Evolutionary conservation across 2,797 vertebrate species (phyloP).

Genomic region (Mus caroli): DNA sequence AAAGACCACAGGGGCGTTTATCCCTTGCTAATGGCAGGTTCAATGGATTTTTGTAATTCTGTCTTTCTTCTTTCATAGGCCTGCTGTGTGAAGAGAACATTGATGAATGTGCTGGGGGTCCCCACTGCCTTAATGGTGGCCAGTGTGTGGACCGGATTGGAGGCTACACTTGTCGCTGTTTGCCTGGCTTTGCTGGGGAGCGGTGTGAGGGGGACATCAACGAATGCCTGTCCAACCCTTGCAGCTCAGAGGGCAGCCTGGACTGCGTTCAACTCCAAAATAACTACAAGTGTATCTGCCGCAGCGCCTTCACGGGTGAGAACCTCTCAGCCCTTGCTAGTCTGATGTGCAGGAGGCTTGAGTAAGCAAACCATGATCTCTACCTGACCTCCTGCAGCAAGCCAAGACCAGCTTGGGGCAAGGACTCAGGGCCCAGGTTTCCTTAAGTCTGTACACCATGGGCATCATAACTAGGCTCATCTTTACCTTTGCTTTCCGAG

Average conservation of each 20-base stretch:
- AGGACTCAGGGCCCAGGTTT: not conserved
- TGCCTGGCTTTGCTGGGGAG: slow-evolving; percentile 94
- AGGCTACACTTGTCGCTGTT: slow-evolving; percentile 93
- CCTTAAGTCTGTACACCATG: not conserved
- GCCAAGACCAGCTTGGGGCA: not conserved
- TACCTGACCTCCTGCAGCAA: not conserved
- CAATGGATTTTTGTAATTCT: not conserved
- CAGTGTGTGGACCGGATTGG: slow-evolving; percentile 94
- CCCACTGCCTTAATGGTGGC: slow-evolving; percentile 88
- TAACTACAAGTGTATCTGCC: slow-evolving; percentile 94
- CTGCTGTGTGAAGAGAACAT: slow-evolving; percentile 89
- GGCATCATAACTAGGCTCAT: not conserved
- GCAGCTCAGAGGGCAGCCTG: slow-evolving; percentile 92
- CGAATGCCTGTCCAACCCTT: slow-evolving; percentile 94
- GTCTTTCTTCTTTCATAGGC: slow-evolving; percentile 67
- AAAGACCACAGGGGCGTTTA: not conserved
- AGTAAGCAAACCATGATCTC: not conserved
- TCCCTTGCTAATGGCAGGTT: not conserved
- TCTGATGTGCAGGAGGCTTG: not conserved
- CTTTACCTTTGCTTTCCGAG: not conserved
- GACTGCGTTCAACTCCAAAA: slow-evolving; percentile 95
- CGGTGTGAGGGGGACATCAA: slow-evolving; percentile 97
- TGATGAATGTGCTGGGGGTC: slow-evolving; percentile 88
- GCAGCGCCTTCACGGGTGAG: slow-evolving; percentile 94
- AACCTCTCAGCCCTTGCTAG: not conserved